Evolutionary conservation across 2,797 vertebrate species (phyloP).

Genomic region (Champsocephalus esox): DNA sequence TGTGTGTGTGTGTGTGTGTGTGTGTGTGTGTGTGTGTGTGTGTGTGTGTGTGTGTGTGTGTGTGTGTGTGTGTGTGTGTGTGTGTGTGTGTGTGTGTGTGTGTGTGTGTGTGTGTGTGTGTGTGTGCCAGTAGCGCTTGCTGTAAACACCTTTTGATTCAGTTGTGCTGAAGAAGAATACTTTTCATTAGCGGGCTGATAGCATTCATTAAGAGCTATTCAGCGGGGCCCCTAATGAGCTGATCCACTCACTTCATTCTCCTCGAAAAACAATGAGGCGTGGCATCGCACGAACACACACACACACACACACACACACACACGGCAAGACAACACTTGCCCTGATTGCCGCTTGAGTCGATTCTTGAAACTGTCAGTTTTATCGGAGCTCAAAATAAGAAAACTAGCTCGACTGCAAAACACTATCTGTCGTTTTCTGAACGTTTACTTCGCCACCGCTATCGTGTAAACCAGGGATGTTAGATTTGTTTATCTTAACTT

Average conservation of each 20-base stretch:
- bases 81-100: not conserved
- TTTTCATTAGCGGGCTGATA: conserved; percentile 73
- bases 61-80: not conserved
- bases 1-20: conserved; percentile 24
- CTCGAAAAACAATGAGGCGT: conserved; percentile 51
- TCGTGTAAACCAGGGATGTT: not conserved
- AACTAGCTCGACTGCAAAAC: conserved; percentile 23
- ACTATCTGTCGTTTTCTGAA: conserved; percentile 33
- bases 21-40: not conserved
- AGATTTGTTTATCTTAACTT: too few species aligned
- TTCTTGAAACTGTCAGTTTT: conserved; percentile 18
- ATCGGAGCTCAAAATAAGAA: conserved; percentile 7
- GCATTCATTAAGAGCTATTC: conserved; percentile 69
- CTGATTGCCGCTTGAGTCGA: conserved; percentile 17
- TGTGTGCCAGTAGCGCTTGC: not conserved
- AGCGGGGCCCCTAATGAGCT: conserved; percentile 61
- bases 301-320: conserved; percentile 1
- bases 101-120: too few species aligned
- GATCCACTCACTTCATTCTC: conserved; percentile 58
- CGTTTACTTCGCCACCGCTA: conserved; percentile 41
- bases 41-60: not conserved
- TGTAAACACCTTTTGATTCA: conserved; percentile 75
- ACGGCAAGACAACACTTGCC: conserved; percentile 8
- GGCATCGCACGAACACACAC: conserved; percentile 3
- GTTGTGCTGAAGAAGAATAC: conserved; percentile 70